Evolutionary conservation across 2,888 invertebrate genomes (phyloP), one percentile per base, ranked within the genome.

Genomic region (Diploptera punctata): DNA sequence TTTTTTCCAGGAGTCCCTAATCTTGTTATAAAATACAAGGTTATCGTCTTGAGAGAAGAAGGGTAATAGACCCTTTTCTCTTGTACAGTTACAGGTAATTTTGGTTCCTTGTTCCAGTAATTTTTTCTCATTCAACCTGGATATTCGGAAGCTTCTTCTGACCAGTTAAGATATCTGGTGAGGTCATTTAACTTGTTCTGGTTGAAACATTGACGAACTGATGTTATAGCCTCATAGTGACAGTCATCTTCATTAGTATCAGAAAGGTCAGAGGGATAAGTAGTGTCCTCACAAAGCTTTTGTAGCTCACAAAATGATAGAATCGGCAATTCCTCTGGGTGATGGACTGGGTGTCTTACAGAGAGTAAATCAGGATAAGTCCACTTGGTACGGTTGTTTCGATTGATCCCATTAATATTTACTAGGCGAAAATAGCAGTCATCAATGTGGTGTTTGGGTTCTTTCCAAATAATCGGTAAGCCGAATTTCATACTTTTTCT

Each of bases 131-230:
- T 76, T 75, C 26, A 78, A 67, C 18, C 75, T 70, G n/a, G 73
- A 75, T 4, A 43, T 73, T 77, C 75, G 9, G 76, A 67, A 54
- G 74, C 19, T 52, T 77, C 75, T 73, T 78, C 78, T 7, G 77
- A 73, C 16, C 77, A 67, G n/a, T 74, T 72, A 31, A 77, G 57
- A 62, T 78, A 76, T 74, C 77, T 72, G 13, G 77, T 71, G 16
- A 78, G 71, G 67, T 77, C 76, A 76, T 75, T 77, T 31, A 77
- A 57, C 72, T 76, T 75, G 13, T 62, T 38, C n/a, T n/a, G n/a
- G n/a, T n/a, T n/a, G n/a, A n/a, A n/a, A n/a, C n/a, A n/a, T n/a
- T n/a, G 69, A 19, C 65, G 74, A 65, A 29, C 69, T 75, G 71
- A 18, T 69, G 70, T 67, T 1, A 29, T 49, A 52, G n/a, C n/a